Conservation (phyloP, 2,888 invertebrate species). For the Aporophyla nigra region DNA sequence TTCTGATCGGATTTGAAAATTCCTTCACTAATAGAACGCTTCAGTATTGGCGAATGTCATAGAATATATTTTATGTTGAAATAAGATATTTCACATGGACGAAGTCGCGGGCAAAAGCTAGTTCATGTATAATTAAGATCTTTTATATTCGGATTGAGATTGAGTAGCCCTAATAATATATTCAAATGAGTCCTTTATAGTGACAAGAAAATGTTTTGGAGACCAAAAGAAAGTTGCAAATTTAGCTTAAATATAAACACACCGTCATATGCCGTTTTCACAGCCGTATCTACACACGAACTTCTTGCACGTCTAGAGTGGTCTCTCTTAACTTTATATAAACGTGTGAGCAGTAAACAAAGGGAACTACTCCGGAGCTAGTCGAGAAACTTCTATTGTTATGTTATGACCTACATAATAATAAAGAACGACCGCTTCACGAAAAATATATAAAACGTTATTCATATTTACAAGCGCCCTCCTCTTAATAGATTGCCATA, state of each 20-base stretch:
- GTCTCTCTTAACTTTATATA: slow-evolving; percentile 38
- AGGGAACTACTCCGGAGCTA: slow-evolving; percentile 23
- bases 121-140: background rate
- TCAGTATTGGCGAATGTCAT: background rate
- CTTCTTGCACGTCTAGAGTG: slow-evolving; percentile 18
- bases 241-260: slow-evolving; percentile 1
- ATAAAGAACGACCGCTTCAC: slow-evolving; percentile 28
- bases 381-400: slow-evolving; percentile 46
- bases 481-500: slow-evolving; percentile 18
- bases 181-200: background rate
- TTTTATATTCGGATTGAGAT: background rate
- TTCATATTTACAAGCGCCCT: slow-evolving; percentile 6
- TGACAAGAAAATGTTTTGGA: background rate
- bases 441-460: slow-evolving; percentile 30
- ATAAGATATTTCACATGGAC: background rate
- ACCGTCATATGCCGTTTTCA: background rate
- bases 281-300: slow-evolving; percentile 24
- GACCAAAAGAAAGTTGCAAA: background rate
- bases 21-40: background rate
- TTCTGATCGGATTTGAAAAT: background rate
- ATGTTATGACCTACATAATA: slow-evolving; percentile 44
- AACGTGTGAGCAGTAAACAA: slow-evolving; percentile 40
- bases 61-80: background rate
- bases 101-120: no score
- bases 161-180: background rate